phyloP scores from a whole-genome alignment of 1,140 invertebrate genomes.

The Drosophila ohnishii region DNA sequence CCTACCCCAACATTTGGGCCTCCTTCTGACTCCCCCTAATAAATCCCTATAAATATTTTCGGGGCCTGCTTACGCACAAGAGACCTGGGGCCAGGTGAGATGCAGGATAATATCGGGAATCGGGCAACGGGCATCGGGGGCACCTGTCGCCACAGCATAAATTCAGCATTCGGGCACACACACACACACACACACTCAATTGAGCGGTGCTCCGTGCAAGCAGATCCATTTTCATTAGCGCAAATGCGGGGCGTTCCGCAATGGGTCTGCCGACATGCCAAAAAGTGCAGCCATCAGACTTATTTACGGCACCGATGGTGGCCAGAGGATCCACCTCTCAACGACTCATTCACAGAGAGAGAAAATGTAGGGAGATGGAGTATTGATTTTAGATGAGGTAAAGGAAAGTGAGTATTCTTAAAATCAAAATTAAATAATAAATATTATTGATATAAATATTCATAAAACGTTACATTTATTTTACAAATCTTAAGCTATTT shows the following conservation, averaged over 20 bases:
- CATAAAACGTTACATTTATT: no score
- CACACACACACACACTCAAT: conserved; percentile 27
- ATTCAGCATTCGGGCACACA: conserved; percentile 38
- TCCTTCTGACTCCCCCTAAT: conserved; percentile 14
- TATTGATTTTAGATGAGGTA: no score
- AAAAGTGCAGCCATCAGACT: conserved; percentile 74
- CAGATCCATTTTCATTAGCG: conserved; percentile 73
- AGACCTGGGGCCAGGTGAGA: conserved; percentile 12
- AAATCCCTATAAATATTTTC: conserved; percentile 36
- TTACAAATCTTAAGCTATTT: no score
- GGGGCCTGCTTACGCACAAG: conserved; percentile 35
- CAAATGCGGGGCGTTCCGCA: conserved; percentile 60
- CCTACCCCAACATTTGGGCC: conserved; percentile 19
- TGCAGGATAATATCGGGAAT: no score
- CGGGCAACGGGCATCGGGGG: conserved; percentile 40
- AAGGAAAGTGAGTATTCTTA: not conserved
- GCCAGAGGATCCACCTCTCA: conserved; percentile 24
- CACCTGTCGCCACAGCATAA: conserved; percentile 63
- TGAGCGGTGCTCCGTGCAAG: conserved; percentile 18
- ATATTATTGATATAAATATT: no score
- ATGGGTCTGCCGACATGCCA: conserved; percentile 61
- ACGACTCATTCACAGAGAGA: conserved; percentile 1
- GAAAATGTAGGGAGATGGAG: not conserved
- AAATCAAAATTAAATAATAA: not conserved
- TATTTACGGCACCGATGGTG: conserved; percentile 67